Base-by-base conservation (phyloP, 2,888 invertebrate species). In the Eustalomyia histrio region DNA sequence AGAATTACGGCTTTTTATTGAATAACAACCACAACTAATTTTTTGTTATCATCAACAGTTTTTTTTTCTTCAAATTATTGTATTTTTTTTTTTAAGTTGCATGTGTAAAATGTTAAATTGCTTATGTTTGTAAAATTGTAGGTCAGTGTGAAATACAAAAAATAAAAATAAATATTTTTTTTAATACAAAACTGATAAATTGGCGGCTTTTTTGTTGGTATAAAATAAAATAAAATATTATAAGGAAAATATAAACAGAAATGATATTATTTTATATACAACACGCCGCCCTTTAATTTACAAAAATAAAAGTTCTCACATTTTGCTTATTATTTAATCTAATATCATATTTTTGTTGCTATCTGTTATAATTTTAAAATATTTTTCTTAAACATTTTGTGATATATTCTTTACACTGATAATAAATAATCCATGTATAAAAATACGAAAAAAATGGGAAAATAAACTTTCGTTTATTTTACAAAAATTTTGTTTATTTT, bases 111-210 rank as follows among this genome's bases (percentile, higher is more conserved):
- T 50, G 16, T 57, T 69, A 39, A 65, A 58, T 10, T n/a, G 17
- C 55, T 57, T 60, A 61, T 60, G 47, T 65, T 65, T 47, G 33
- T 75, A 55, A 39, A 29, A 43, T 67, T 67, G 35, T 67, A 67
- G 65, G 65, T 67, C 65, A 67, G 65, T 74, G 53, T 47, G 29
- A 6, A 64, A 43, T 14, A 35, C 18, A 17, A 55, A 17, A 35
- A 68, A 18, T 6, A 55, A 63, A 58, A 67, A 55, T n/a, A n/a
- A 50, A 10, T 35, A 5, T 35, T 35, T 35, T 10, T 35, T 35
- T 35, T 5, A 39, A 29, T 29, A 39, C 18, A 47, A 55, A 64
- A 33, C n/a, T 57, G 57, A 33, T 47, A 65, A 47, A 47, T 47
- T 47, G n/a, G 43, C 43, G 43, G 43, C 43, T 47, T 47, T 47